Conservation (phyloP, 1,140 invertebrate genomes). For the Magallana gigas region DNA sequence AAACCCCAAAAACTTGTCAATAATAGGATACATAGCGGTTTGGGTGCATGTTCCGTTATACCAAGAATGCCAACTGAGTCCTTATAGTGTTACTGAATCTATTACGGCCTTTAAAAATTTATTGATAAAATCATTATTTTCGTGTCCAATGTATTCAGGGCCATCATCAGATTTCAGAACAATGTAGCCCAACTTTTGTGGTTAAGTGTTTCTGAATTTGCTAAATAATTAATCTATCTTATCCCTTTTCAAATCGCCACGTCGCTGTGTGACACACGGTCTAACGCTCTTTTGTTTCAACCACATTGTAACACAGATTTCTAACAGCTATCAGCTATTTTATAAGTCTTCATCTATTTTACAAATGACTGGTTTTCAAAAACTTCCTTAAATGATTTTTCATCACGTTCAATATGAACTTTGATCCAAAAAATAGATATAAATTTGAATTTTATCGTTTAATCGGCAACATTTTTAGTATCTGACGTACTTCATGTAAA, state of each 20-base stretch:
- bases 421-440: neutral
- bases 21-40: constrained; percentile 3
- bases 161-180: constrained; percentile 26
- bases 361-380: constrained; percentile 12
- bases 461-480: constrained; percentile 13
- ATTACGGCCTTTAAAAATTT: constrained; percentile 5
- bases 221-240: constrained; percentile 35
- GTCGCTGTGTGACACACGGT: constrained; percentile 8
- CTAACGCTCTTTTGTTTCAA: constrained; percentile 2
- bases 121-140: constrained; percentile 29
- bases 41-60: neutral
- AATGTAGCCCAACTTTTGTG: neutral
- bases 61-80: neutral
- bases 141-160: neutral
- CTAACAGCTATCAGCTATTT: constrained; percentile 3
- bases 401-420: constrained; percentile 32
- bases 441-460: constrained; percentile 20
- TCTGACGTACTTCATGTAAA: constrained; percentile 18
- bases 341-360: neutral
- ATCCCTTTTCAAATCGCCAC: constrained; percentile 29
- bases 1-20: constrained; percentile 13
- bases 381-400: constrained; percentile 10
- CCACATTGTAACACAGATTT: neutral
- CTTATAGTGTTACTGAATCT: neutral
- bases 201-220: constrained; percentile 30